A percentile compares a stretch with the other conserved stretches of the same genome.
phyloP scores from a whole-genome alignment of 2,113 vertebrate species.

The Triplophysa rosa region DNA sequence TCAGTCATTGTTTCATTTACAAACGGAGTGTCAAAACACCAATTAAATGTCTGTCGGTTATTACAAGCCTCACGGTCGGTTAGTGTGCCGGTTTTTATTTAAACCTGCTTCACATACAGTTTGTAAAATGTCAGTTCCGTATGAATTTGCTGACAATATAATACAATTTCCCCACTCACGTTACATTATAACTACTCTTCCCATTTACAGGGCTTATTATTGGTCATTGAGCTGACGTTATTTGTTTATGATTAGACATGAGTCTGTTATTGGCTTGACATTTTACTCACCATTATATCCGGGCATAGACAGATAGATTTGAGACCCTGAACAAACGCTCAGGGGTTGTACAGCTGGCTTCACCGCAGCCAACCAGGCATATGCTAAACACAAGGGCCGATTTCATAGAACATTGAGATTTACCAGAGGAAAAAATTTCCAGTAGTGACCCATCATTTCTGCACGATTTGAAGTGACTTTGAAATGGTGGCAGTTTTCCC shows the following conservation, averaged over 20 bases:
- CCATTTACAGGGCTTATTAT: background rate
- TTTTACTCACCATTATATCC: constrained; percentile 7
- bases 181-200: background rate
- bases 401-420: constrained; percentile 33
- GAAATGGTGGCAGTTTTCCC: constrained; percentile 23
- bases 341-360: background rate
- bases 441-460: constrained; percentile 35
- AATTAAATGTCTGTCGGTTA: background rate
- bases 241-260: constrained; percentile 18
- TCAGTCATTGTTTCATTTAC: background rate
- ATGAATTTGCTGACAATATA: background rate
- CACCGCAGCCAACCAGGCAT: constrained; percentile 20
- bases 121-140: background rate
- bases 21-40: background rate
- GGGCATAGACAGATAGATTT: background rate
- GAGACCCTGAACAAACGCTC: background rate
- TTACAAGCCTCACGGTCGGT: background rate
- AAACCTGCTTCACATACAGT: background rate
- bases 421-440: constrained; percentile 17
- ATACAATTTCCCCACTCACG: background rate
- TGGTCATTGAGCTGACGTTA: background rate
- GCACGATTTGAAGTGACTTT: constrained; percentile 31
- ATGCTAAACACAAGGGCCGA: background rate
- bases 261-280: constrained; percentile 10
- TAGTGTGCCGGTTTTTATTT: background rate